These are phyloP conservation scores for Macrocentrus cingulum DNA, from an alignment of 1,140 invertebrate genomes.

Conservation along the genomic window DNA sequence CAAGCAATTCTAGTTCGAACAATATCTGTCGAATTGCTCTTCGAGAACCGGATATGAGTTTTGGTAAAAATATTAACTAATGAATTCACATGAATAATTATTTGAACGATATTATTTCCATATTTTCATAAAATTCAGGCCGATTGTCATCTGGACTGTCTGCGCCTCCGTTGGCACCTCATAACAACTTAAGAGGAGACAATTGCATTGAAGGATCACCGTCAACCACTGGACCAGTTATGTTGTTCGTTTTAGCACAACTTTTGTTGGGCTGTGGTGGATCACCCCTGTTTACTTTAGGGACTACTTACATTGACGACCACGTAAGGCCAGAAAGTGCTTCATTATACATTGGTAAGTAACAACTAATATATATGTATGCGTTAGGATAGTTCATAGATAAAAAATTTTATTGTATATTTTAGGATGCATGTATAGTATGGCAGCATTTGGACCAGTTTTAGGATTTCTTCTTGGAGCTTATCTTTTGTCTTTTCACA, in stretches of 20 bases:
- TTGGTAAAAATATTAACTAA: constrained; percentile 54
- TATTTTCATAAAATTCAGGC: constrained; percentile 37
- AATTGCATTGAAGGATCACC: constrained; percentile 82
- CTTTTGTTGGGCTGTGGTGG: constrained; percentile 87
- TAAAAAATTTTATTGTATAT: too few relatives aligned
- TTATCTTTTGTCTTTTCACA: constrained; percentile 87
- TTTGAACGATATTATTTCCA: constrained; percentile 6
- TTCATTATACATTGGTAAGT: constrained; percentile 79
- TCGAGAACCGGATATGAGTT: constrained; percentile 71
- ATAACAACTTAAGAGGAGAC: constrained; percentile 74
- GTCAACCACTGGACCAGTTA: constrained; percentile 76
- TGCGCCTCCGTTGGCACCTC: constrained; percentile 70
- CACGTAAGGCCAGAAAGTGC: constrained; percentile 81
- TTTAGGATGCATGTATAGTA: constrained; percentile 89
- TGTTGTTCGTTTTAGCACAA: constrained; percentile 86
- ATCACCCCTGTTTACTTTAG: constrained; percentile 82
- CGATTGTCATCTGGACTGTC: constrained; percentile 68
- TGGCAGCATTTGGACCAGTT: constrained; percentile 91
- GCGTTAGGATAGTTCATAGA: too few relatives aligned
- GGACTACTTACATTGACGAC: constrained; percentile 88
- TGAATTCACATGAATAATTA: constrained; percentile 1
- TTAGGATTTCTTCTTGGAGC: constrained; percentile 87
- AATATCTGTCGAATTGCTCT: constrained; percentile 76
- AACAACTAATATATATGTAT: constrained; percentile 3
- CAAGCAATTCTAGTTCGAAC: constrained; percentile 70